Base-by-base conservation (phyloP, 2,113 vertebrate species). In the Clinocottus analis region DNA sequence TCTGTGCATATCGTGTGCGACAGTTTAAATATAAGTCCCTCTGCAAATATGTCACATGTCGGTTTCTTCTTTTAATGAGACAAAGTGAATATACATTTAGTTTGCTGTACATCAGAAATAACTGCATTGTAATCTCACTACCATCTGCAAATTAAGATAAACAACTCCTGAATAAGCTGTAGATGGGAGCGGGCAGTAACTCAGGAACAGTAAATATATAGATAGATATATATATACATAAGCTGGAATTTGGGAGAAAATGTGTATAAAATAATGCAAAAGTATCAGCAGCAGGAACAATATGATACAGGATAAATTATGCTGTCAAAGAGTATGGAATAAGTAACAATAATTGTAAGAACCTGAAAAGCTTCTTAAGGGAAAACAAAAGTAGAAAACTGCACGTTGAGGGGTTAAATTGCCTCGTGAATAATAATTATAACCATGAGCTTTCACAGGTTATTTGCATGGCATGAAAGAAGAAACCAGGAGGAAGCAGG, bases 381-480 rank as follows among this genome's bases (percentile, higher is more conserved):
- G 14, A 5, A 71, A 37, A 19, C 1, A 35, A 55, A 14, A 43
- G 13, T 1, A 5, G 0, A 19, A 2, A 23, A 19, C 16, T 27
- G 37, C 25, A 25, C 1, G 2, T 7, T 6, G 12, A 67, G 7
- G 14, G 55, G 35, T 29, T 17, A 25, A 55, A 31, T 19, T 3
- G 7, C 11, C 31, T 70, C 4, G 37, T 16, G 39, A 66, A 5
- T 27, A 37, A 53, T 21, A 14, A 39, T 11, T 56, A 53, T 3
- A 1, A 55, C 13, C 41, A 14, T 3, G 14, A 70, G 47, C 35
- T 62, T 31, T 31, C 3, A 1, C 7, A 29, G 56, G 64, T 56
- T 3, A 23, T 76, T 60, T 55, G 49, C 29, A 75, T 78, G 5
- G 23, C 37, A 59, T 39, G 17, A 77, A 10, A 45, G 7, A 53